Percentiles rank a stretch among this genome's conserved stretches.
Evolutionary conservation across 2,113 vertebrate genomes (phyloP).

Genomic region (Thalassoma bifasciatum): DNA sequence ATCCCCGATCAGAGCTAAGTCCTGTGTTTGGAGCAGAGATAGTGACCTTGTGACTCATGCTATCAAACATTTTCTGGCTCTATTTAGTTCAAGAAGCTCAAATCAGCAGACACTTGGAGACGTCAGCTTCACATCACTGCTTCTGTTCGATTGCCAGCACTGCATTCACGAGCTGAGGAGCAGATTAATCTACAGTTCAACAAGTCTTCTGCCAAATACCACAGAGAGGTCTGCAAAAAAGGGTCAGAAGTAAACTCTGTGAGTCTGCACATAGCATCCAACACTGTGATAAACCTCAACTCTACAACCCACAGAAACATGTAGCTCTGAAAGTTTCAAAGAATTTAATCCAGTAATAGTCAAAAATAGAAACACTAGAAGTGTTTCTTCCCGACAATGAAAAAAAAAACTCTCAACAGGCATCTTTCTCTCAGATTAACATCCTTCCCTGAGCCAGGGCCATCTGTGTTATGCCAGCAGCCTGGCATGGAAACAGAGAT

Average conservation of each 20-base stretch:
- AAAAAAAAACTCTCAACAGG: constrained; percentile 55
- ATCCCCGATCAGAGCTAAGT: constrained; percentile 9
- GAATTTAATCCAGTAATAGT: constrained; percentile 31
- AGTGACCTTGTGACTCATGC: constrained; percentile 3
- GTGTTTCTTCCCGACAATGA: constrained; percentile 39
- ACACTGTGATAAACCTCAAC: constrained; percentile 38
- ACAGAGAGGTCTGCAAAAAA: constrained; percentile 47
- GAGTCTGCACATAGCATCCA: constrained; percentile 13
- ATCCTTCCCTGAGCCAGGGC: constrained; percentile 61
- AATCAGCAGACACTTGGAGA: constrained; percentile 25
- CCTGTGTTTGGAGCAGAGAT: constrained; percentile 14
- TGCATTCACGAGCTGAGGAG: constrained; percentile 41
- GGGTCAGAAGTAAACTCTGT: constrained; percentile 34
- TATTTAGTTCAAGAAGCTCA: constrained; percentile 20
- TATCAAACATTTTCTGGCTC: constrained; percentile 17
- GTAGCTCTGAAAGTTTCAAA: constrained; percentile 54
- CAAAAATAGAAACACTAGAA: constrained; percentile 41
- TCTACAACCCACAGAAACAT: constrained; percentile 42
- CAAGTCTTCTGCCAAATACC: constrained; percentile 61
- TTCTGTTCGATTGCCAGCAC: constrained; percentile 26
- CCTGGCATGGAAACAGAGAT: constrained; percentile 55
- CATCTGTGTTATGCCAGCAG: constrained; percentile 73
- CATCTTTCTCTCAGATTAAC: constrained; percentile 64
- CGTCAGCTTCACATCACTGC: constrained; percentile 24
- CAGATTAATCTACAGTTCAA: constrained; percentile 64